These are phyloP conservation scores for Tarsius wallacei DNA, from an alignment of 2,797 vertebrate species.

Conservation along the genomic window DNA sequence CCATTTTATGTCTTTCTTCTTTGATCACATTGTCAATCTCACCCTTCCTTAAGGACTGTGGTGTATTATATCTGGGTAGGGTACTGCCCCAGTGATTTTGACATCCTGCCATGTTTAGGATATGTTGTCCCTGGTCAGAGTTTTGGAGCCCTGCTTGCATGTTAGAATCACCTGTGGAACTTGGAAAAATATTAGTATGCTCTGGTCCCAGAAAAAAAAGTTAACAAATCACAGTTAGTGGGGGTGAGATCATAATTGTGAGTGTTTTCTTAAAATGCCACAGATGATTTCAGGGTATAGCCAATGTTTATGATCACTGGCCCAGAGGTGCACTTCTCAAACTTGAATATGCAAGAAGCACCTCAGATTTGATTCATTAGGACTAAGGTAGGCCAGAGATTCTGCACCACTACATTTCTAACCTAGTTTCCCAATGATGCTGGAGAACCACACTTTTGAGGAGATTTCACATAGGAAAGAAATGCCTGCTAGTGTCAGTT, in stretches of 20 bases:
- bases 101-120: not conserved
- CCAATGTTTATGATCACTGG: not conserved
- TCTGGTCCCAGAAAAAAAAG: not conserved
- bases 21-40: not conserved
- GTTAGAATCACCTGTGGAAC: not conserved
- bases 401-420: not conserved
- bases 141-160: not conserved
- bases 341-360: not conserved
- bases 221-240: not conserved
- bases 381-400: not conserved
- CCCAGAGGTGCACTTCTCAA: not conserved
- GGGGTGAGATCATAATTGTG: not conserved
- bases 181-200: not conserved
- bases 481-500: not conserved
- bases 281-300: not conserved
- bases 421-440: not conserved
- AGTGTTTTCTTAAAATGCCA: not conserved
- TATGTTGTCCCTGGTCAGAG: not conserved
- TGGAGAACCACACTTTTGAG: not conserved
- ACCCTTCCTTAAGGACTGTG: not conserved
- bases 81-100: not conserved
- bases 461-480: not conserved
- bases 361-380: not conserved
- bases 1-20: not conserved
- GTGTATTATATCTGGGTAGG: not conserved